A percentile compares a stretch with the other conserved stretches of the same genome.
These are phyloP conservation scores for Silurus asotus DNA, from an alignment of 2,113 vertebrate species.

Conservation along the genomic window DNA sequence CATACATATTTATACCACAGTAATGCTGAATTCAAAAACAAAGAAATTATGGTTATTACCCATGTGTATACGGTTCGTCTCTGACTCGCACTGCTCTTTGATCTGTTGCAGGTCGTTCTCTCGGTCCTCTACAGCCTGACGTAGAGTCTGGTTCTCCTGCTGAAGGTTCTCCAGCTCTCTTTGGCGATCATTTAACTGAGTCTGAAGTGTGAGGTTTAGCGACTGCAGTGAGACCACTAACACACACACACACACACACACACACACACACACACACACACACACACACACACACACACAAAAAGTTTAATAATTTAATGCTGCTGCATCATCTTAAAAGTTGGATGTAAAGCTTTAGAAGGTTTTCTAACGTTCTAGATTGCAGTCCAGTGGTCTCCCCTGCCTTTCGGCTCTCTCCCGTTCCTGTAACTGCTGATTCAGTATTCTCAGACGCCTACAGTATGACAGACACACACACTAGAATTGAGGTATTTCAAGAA, in stretches of 20 bases:
- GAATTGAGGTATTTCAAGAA: background rate
- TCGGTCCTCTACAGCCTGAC: constrained; percentile 70
- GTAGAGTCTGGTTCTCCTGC: constrained; percentile 78
- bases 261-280: constrained; percentile 9
- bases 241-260: constrained; percentile 25
- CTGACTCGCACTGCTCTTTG: constrained; percentile 72
- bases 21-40: background rate
- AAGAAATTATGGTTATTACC: constrained; percentile 63
- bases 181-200: constrained; percentile 73
- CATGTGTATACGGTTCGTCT: constrained; percentile 71
- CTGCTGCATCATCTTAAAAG: background rate
- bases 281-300: background rate
- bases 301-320: background rate
- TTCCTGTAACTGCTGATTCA: constrained; percentile 81
- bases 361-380: constrained; percentile 73
- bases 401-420: constrained; percentile 69
- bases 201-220: constrained; percentile 76
- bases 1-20: background rate
- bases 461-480: constrained; percentile 24
- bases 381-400: constrained; percentile 61
- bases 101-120: constrained; percentile 73
- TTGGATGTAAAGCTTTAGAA: background rate
- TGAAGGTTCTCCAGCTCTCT: constrained; percentile 76
- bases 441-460: constrained; percentile 75
- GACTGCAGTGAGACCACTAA: constrained; percentile 77